Percentiles rank a stretch among this genome's conserved stretches.
Evolutionary conservation across 2,888 invertebrate genomes (phyloP).

Genomic region (Nasonovia ribisnigri): DNA sequence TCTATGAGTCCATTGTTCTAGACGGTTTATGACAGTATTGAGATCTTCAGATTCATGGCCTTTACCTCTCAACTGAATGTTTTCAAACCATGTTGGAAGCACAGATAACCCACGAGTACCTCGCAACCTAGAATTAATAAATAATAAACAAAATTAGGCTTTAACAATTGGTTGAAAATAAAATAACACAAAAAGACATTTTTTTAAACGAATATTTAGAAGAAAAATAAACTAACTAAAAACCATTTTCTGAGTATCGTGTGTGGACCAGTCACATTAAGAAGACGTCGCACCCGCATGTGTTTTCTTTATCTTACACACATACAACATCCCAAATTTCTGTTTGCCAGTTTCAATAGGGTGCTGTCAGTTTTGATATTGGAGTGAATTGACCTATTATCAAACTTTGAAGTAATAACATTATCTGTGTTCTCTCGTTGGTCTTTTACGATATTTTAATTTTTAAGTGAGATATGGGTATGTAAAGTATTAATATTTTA

Average conservation of each 20-base stretch:
- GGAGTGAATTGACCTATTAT: no score
- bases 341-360: no score
- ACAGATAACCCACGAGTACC: slow-evolving; percentile 86
- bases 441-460: no score
- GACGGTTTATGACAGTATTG: slow-evolving; percentile 80
- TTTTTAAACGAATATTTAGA: background rate
- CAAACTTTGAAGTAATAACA: no score
- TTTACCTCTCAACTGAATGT: slow-evolving; percentile 85
- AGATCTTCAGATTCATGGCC: slow-evolving; percentile 88
- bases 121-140: slow-evolving; percentile 73
- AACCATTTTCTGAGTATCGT: background rate
- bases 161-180: background rate
- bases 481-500: no score
- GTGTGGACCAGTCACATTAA: background rate
- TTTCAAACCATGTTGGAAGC: slow-evolving; percentile 83
- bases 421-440: no score
- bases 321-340: no score
- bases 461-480: no score
- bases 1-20: slow-evolving; percentile 95
- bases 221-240: background rate
- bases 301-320: no score
- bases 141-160: slow-evolving; percentile 1
- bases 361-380: no score
- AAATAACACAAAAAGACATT: background rate
- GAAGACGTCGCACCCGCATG: no score